These are phyloP conservation scores for Falco novaeseelandiae DNA, from an alignment of 2,797 vertebrate genomes.

Conservation along the genomic window DNA sequence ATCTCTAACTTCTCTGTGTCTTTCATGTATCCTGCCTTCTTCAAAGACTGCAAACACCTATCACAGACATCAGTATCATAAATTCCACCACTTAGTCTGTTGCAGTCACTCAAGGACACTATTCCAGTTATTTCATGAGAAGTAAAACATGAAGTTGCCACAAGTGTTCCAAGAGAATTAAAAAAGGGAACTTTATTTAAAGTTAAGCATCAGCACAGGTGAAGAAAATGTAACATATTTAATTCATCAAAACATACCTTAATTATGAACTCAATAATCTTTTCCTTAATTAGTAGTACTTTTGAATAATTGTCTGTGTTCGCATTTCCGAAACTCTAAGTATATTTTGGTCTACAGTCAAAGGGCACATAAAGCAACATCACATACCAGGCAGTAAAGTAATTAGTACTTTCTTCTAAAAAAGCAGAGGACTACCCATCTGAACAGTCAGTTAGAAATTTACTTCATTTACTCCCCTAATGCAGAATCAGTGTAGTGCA, in stretches of 20 bases:
- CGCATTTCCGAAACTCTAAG: background rate
- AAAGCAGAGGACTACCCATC: background rate
- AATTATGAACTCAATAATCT: background rate
- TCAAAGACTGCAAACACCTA: background rate
- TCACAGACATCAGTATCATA: background rate
- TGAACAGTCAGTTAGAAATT: background rate
- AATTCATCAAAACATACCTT: background rate
- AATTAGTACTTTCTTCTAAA: background rate
- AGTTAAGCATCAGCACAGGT: background rate
- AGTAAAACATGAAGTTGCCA: background rate
- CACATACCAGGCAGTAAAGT: background rate
- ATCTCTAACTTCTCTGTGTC: background rate
- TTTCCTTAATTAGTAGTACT: background rate
- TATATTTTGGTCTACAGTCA: background rate
- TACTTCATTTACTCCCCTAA: background rate
- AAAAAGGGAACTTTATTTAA: background rate
- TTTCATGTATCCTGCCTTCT: background rate
- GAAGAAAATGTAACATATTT: background rate
- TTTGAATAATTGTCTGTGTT: background rate
- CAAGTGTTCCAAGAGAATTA: background rate
- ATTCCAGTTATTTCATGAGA: background rate
- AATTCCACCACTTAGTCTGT: background rate
- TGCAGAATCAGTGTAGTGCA: background rate
- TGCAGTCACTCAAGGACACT: background rate
- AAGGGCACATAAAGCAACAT: background rate